Evolutionary conservation across 2,797 vertebrate genomes (phyloP).

Genomic region (Typhlichthys eigenmanni): DNA sequence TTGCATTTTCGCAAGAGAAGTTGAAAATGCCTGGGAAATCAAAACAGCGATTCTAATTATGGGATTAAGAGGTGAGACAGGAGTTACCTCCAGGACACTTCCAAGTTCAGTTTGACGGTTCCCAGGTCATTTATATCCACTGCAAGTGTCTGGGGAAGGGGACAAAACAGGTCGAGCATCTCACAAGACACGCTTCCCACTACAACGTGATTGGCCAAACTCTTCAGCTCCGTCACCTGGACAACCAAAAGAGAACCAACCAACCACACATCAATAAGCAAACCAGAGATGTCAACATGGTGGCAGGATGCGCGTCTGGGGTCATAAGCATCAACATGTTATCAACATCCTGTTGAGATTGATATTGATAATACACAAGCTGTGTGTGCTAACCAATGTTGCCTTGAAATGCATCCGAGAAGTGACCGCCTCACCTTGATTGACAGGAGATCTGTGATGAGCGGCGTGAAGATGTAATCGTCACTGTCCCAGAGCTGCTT

Average conservation of each 20-base stretch:
- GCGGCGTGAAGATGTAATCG: constrained; percentile 93
- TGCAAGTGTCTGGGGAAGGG: constrained; percentile 93
- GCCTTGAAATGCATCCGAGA: not conserved
- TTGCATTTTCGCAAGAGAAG: not conserved
- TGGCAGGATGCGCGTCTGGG: not conserved
- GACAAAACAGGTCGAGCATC: constrained; percentile 95
- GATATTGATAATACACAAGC: too few relatives aligned
- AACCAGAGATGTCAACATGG: constrained; percentile 2
- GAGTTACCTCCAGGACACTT: constrained; percentile 95
- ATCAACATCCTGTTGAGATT: too few relatives aligned
- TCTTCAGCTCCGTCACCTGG: constrained; percentile 96
- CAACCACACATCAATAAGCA: constrained; percentile 9
- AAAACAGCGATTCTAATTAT: not conserved
- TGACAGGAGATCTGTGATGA: constrained; percentile 93
- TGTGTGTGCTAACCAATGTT: too few relatives aligned
- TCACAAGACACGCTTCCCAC: constrained; percentile 97
- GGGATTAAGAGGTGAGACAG: not conserved
- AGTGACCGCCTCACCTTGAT: constrained; percentile 87
- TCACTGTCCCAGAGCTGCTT: constrained; percentile 99
- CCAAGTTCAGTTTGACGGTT: constrained; percentile 96
- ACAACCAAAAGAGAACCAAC: constrained; percentile 37
- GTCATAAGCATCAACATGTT: too few relatives aligned
- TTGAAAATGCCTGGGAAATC: not conserved
- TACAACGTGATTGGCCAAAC: constrained; percentile 94
- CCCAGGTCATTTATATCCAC: constrained; percentile 98